Conservation (phyloP, 2,888 invertebrate species). For the Chloroclysta siterata region DNA sequence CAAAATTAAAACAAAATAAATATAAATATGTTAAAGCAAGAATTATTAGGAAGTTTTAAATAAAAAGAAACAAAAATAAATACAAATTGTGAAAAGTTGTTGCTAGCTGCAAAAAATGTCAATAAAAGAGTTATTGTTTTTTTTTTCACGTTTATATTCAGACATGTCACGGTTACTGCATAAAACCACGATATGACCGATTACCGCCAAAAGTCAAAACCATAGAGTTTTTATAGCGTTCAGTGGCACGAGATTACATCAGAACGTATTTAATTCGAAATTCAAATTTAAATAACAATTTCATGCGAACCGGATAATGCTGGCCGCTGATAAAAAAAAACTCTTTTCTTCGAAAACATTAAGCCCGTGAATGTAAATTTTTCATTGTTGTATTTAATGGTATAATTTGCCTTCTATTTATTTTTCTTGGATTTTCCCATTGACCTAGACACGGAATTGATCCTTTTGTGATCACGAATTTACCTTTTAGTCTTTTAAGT, state of each 20-base stretch:
- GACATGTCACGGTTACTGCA: conserved; percentile 36
- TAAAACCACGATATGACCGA: conserved; percentile 40
- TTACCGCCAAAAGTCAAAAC: conserved; percentile 30
- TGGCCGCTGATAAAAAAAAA: conserved; percentile 21
- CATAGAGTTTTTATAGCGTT: conserved; percentile 20
- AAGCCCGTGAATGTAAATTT: background rate
- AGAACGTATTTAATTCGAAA: conserved; percentile 17
- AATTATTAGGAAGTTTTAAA: too few relatives aligned
- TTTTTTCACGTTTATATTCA: conserved; percentile 16
- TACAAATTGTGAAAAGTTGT: conserved; percentile 2
- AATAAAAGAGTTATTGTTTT: background rate
- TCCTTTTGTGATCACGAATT: conserved; percentile 23
- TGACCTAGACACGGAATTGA: conserved; percentile 32
- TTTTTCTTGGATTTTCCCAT: conserved; percentile 33
- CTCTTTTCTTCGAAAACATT: conserved; percentile 1
- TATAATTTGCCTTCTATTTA: conserved; percentile 6
- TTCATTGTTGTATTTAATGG: conserved; percentile 19
- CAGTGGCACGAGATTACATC: conserved; percentile 32
- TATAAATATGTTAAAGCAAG: too few relatives aligned
- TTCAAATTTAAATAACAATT: conserved; percentile 18
- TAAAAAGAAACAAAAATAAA: background rate
- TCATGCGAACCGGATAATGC: conserved; percentile 19
- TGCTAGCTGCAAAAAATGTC: too few relatives aligned
- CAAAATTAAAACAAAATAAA: too few relatives aligned
- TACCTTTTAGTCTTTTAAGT: conserved; percentile 10